Evolutionary conservation across 2,113 vertebrate species (phyloP), one percentile per base, ranked within the genome.

Genomic region (Calidris pygmaea): DNA sequence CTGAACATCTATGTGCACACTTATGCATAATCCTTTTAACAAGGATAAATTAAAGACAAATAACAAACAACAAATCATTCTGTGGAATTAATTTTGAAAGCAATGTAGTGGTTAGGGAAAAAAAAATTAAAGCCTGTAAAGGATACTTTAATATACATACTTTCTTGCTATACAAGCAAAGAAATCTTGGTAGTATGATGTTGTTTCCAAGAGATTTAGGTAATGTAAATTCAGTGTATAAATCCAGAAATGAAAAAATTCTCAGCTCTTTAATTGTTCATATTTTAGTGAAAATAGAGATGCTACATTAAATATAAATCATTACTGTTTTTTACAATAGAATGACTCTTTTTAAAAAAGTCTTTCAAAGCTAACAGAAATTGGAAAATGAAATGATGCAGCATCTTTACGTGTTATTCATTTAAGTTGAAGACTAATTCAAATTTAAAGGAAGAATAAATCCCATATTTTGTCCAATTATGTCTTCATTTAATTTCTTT

Each of bases 141-240:
- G 13, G 16, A 30, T 72, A 15, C 9, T 48, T 79, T 53, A 67
- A 59, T 63, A 63, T n/a, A 35, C 76, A 52, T 86, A 32, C 22
- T 53, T 88, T 27, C 6, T 83, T 79, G 56, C 11, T 77, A 26
- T 55, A n/a, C 29, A 65, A 47, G 5, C 7, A 48, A 50, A 76
- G 22, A 55, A 63, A 22, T 53, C 14, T 73, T 45, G 15, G 6
- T 72, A 60, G 12, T 16, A 5, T 29, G 11, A 8, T 0, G 0
- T 66, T 70, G 5, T 52, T 59, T 75, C n/a, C 11, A 32, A 62
- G 7, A 62, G 29, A 63, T 74, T 60, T 72, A 55, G 32, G n/a
- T 53, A 60, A n/a, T 43, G 9, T 4, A 3, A 74, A 16, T 34
- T 52, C 16, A 48, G 19, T 76, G 21, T 41, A 18, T 47, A 37